Conservation (phyloP, 2,888 invertebrate genomes). For the Drosophila anomelani region DNA sequence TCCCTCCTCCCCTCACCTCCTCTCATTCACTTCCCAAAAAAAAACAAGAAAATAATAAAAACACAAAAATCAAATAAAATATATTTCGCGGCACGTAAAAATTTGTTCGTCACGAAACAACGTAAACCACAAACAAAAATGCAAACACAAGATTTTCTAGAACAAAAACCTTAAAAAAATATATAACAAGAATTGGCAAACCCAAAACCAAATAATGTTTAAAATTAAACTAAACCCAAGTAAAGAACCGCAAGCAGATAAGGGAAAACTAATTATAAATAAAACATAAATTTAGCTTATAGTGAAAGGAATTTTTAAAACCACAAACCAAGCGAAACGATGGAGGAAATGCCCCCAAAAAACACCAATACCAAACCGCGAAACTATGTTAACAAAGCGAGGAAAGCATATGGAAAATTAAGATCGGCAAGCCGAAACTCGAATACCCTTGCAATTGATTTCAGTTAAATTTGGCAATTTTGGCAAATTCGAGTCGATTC, state of each 20-base stretch:
- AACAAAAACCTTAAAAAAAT: slow-evolving; percentile 36
- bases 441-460: slow-evolving; percentile 41
- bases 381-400: slow-evolving; percentile 37
- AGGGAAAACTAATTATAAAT: slow-evolving; percentile 51
- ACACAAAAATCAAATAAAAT: slow-evolving; percentile 21
- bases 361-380: slow-evolving; percentile 15
- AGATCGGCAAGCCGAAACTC: slow-evolving; percentile 32
- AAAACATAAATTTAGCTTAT: slow-evolving; percentile 33
- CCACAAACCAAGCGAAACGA: slow-evolving; percentile 19
- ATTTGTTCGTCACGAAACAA: slow-evolving; percentile 42
- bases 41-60: slow-evolving; percentile 23
- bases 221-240: slow-evolving; percentile 57
- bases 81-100: slow-evolving; percentile 68
- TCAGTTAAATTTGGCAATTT: not conserved
- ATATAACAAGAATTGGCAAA: slow-evolving; percentile 55
- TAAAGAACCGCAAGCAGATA: slow-evolving; percentile 31
- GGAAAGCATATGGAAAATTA: slow-evolving; percentile 4
- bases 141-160: slow-evolving; percentile 59
- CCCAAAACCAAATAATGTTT: slow-evolving; percentile 44
- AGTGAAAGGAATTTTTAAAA: slow-evolving; percentile 47
- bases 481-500: no score
- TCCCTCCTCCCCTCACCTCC: slow-evolving; percentile 9
- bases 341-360: slow-evolving; percentile 19
- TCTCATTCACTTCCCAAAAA: slow-evolving; percentile 20
- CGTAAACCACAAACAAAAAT: slow-evolving; percentile 35